Evolutionary conservation across 2,113 vertebrate species (phyloP).

Genomic region (Eurystomus gularis): DNA sequence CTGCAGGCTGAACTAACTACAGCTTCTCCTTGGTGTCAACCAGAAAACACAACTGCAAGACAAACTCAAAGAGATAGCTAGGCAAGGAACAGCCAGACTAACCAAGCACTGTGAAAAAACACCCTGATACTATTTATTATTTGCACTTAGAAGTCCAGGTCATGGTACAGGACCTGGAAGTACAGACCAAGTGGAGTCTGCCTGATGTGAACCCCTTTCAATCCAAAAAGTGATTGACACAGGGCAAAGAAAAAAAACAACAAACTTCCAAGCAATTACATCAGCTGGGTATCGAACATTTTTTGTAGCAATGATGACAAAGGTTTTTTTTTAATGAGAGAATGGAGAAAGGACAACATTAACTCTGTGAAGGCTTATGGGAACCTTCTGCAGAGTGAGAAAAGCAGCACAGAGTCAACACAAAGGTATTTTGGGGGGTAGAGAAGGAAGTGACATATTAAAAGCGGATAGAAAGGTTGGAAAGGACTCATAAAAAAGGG

Average conservation of each 20-base stretch:
- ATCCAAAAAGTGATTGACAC: not conserved
- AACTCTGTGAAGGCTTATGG: not conserved
- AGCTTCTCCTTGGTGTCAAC: not conserved
- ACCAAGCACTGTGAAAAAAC: not conserved
- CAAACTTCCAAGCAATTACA: not conserved
- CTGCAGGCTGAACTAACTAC: not conserved
- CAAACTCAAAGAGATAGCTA: not conserved
- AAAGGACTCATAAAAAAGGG: not conserved
- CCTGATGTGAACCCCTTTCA: not conserved
- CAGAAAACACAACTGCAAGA: not conserved
- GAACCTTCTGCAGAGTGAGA: not conserved
- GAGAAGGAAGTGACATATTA: constrained; percentile 1
- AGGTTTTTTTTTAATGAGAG: not conserved
- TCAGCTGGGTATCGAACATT: not conserved
- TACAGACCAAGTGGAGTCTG: not conserved
- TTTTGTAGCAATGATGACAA: not conserved
- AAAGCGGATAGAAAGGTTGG: not conserved
- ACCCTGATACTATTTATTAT: not conserved
- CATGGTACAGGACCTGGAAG: not conserved
- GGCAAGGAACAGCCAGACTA: not conserved
- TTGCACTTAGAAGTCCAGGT: not conserved
- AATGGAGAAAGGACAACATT: not conserved
- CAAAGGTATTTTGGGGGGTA: not conserved
- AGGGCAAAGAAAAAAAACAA: not conserved
- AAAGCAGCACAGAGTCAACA: not conserved